Percentiles rank a stretch among this genome's conserved stretches.
These are phyloP conservation scores for Cyclargus thomasi DNA, from an alignment of 1,140 invertebrate genomes.

Conservation along the genomic window DNA sequence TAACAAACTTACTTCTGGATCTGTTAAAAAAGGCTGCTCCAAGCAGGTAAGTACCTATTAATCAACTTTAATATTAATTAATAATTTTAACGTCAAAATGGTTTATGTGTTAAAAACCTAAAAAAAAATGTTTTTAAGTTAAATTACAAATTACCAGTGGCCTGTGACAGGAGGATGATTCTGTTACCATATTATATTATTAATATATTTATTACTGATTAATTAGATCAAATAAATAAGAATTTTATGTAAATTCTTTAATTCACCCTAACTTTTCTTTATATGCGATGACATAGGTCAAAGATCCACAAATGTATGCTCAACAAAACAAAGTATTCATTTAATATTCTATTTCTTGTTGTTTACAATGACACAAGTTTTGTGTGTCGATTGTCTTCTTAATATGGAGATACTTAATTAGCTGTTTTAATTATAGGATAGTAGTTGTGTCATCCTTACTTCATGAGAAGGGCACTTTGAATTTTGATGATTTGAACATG, in stretches of 20 bases:
- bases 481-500: conserved; percentile 82
- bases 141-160: too few species aligned
- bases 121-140: too few species aligned
- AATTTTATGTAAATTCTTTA: neutral
- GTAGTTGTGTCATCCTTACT: conserved; percentile 74
- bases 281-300: neutral
- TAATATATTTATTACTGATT: too few species aligned
- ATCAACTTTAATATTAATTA: neutral
- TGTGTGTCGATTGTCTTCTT: neutral
- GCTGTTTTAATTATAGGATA: conserved; percentile 63
- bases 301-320: neutral
- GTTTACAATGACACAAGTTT: too few species aligned
- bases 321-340: neutral
- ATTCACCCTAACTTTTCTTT: neutral
- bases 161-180: too few species aligned
- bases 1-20: conserved; percentile 86
- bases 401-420: neutral
- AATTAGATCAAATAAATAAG: neutral
- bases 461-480: conserved; percentile 75
- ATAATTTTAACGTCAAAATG: too few species aligned
- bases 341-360: neutral
- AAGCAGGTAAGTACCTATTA: conserved; percentile 65
- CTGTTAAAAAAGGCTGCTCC: conserved; percentile 73
- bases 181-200: neutral
- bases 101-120: too few species aligned